Evolutionary conservation across 64 coral and sea anemone genomes (phyloP), one percentile per base, ranked within the genome.

Genomic region (Pachyseris speciosa): DNA sequence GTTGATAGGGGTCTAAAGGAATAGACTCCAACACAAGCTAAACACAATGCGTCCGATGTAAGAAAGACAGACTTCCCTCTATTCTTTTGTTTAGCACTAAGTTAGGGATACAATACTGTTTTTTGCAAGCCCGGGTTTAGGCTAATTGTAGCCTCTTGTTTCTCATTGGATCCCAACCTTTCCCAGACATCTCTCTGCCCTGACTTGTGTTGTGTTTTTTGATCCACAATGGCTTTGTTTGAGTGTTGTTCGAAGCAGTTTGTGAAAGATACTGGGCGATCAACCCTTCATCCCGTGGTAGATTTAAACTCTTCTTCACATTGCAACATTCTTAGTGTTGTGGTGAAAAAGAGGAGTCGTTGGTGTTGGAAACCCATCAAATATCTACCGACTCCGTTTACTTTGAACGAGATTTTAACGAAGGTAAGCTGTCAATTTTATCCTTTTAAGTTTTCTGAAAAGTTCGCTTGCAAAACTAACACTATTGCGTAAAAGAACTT

Each of bases 181-280:
- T 50, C 73, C 73, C 44, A 76, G 20, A 28, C 7, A 2, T 37
- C 31, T 37, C 2, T 70, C 9, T 1, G 17, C 59, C 5, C 22
- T n/a, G 59, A 69, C n/a, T n/a, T n/a, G n/a, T 69, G 26, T 1
- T 70, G 8, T 38, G 37, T 33, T 38, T 20, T 40, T 2, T 7
- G 19, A n/a, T 22, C 44, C 17, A 81, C 60, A 0, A 98, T 98
- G 95, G 92, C 95, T 87, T 16, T 94, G 39, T 94, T 94, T 73
- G 92, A 98, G 55, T 89, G 86, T 73, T 83, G 81, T 57, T 91
- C 95, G 17, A 85, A 81, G 34, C 94, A 96, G 41, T 93, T 96
- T 48, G 90, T 96, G 17, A 96, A 93, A 57, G 90, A 96, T n/a
- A 98, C 95, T 19, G 95, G 95, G 11, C 74, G 95, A 34, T 83